Evolutionary conservation across 2,113 vertebrate genomes (phyloP), one percentile per base, ranked within the genome.

Genomic region (Clarias batrachus): DNA sequence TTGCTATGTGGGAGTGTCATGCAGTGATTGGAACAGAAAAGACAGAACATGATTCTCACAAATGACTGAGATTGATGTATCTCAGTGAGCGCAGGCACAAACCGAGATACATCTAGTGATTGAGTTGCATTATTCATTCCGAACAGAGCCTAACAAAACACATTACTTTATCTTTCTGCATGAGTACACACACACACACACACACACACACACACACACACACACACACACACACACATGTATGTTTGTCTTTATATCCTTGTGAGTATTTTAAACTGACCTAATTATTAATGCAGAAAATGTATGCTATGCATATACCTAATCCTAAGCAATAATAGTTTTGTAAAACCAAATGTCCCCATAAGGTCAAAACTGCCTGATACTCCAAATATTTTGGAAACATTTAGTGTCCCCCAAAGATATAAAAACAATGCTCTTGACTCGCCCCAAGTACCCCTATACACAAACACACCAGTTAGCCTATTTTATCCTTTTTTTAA

Each of bases 91-190:
- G 48, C 71, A 81, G 12, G 70, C 73, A 81, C 77, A 85, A 86
- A 65, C 33, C 21, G 57, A 84, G 33, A 59, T 78, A 84, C 71
- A 60, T 79, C 30, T 62, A 81, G 59, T 78, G 83, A 82, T 65
- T 82, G 23, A 82, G 71, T 65, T 73, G 76, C 65, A 83, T 56
- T 77, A 76, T 84, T 87, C 70, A 83, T 56, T 89, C 87, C 41
- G 60, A 89, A 41, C 79, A 71, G 60, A 87, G 83, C 86, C 54
- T 81, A 80, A 89, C 80, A 89, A 89, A 87, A 87, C 79, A 82
- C 78, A 66, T 78, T 25, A 48, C 63, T 83, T 85, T 74, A 85
- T 89, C 86, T 87, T 60, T 85, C 68, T 87, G 85, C 82, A 88
- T 87, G 89, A 92, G 33, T 65, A 17, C 76, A 16, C n/a, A 81